Evolutionary conservation across 2,888 invertebrate species (phyloP), one percentile per base, ranked within the genome.

Genomic region (Microplitis deprimator): DNA sequence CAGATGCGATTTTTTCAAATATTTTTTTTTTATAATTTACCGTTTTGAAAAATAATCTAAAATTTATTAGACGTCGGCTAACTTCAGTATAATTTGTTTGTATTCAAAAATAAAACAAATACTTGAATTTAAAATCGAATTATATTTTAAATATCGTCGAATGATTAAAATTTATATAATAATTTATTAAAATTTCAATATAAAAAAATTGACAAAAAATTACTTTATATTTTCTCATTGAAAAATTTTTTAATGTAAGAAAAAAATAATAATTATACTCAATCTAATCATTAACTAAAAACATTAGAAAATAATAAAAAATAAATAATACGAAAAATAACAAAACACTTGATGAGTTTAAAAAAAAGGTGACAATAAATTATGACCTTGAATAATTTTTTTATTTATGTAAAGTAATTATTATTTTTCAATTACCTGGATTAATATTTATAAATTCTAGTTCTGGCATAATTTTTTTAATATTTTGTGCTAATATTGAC

Each of bases 401-500:
- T 50, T 50, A 50, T 50, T 50, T 13, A 50, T 50, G 13, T 5
- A 50, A 50, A 29, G 3, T 29, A 29, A 8, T 8, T 50, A 13
- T 50, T 50, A 50, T 13, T 50, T 50, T 50, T 50, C 8, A 59
- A 73, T 82, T 87, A 88, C 88, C 88, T 84, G 85, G 80, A 71
- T 69, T 68, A 64, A 88, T 82, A 74, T 89, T 85, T 17, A 79
- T 76, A 80, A 90, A 85, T 39, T 76, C 81, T 72, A 87, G 75
- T 68, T 83, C 84, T 20, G 89, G 90, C 67, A 87, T 78, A 38
- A 80, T 79, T 59, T 75, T 60, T 61, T 80, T 79, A 69, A 90
- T 81, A 82, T 87, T 86, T 76, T 85, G 79, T 72, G 84, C 79
- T 82, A 90, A 84, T 81, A 84, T 87, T 62, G 87, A 85, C 76